phyloP scores from a whole-genome alignment of 2,797 vertebrate genomes.

The Acomys russatus region DNA sequence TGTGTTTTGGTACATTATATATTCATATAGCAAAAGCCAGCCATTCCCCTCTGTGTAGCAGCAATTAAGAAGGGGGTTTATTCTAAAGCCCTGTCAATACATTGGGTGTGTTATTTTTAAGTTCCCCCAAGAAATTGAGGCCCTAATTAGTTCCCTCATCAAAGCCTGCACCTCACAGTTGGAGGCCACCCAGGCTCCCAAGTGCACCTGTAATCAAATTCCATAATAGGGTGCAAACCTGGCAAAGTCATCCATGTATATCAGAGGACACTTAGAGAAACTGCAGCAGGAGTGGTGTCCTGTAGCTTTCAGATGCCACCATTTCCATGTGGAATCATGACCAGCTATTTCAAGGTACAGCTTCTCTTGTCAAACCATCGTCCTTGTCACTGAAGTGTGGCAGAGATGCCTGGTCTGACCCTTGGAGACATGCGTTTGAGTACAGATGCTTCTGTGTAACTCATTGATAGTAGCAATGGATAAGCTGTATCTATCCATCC shows the following conservation, averaged over 20 bases:
- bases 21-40: neutral
- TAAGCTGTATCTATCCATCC: neutral
- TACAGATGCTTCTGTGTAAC: neutral
- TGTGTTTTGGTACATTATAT: neutral
- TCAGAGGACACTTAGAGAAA: neutral
- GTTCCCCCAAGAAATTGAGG: constrained; percentile 72
- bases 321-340: neutral
- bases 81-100: constrained; percentile 71
- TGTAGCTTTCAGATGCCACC: neutral
- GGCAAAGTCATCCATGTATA: neutral
- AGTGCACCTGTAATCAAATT: constrained; percentile 18
- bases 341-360: neutral
- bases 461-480: neutral
- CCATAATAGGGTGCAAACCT: neutral
- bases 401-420: neutral
- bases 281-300: neutral
- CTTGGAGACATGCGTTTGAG: neutral
- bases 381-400: neutral
- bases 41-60: constrained; percentile 61
- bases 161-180: constrained; percentile 35
- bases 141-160: constrained; percentile 77
- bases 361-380: neutral
- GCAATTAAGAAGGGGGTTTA: constrained; percentile 76
- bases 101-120: constrained; percentile 66
- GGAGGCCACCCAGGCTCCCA: constrained; percentile 13